phyloP scores from a whole-genome alignment of 2,797 vertebrate species.

The Gorsachius magnificus region DNA sequence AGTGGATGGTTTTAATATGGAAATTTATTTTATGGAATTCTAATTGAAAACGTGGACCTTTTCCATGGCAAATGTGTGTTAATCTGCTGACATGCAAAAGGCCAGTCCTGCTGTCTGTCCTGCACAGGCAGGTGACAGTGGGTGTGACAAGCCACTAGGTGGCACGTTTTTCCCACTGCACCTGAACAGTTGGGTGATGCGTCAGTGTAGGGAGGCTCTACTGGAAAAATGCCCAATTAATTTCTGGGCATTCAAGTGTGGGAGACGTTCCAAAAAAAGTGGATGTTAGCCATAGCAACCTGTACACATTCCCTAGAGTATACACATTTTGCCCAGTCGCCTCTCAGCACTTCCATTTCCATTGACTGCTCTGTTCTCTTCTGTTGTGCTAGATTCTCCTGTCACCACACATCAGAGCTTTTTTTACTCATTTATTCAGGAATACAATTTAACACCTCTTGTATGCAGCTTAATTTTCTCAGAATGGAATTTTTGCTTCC shows the following conservation, averaged over 20 bases:
- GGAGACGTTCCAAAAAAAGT: neutral
- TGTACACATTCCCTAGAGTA: neutral
- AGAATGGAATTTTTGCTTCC: neutral
- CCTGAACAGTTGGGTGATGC: neutral
- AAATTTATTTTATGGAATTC: neutral
- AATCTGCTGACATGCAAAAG: neutral
- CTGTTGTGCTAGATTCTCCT: neutral
- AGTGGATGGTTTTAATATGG: neutral
- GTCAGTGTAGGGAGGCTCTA: neutral
- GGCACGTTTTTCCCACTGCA: neutral
- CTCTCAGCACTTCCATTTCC: neutral
- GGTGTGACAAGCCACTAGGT: neutral
- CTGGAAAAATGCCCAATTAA: rapidly evolving
- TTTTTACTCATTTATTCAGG: neutral
- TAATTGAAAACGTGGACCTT: neutral
- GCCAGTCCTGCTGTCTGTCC: neutral
- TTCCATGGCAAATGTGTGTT: rapidly evolving
- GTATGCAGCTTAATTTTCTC: neutral
- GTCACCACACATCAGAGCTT: neutral
- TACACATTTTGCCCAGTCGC: neutral
- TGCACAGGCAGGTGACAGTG: neutral
- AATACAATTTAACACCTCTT: neutral
- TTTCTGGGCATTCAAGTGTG: neutral
- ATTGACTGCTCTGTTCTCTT: neutral
- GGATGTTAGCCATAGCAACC: neutral